These are phyloP conservation scores for Branchellion lobata DNA, from an alignment of 2,888 invertebrate genomes.

Conservation along the genomic window DNA sequence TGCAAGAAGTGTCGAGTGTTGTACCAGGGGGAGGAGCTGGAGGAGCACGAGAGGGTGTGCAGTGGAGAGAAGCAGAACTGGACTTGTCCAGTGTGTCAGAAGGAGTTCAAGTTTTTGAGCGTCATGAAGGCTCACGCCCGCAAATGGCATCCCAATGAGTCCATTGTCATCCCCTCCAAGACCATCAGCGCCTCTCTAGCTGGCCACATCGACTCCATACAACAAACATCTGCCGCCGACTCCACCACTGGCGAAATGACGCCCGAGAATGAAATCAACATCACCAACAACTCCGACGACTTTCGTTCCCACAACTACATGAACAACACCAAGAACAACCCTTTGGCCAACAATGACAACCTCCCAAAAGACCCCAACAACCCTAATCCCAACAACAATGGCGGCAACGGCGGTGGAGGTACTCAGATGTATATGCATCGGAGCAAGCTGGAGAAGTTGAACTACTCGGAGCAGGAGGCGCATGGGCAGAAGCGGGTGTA, in stretches of 20 bases:
- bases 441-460: conserved; percentile 16
- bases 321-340: conserved; percentile 6
- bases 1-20: conserved; percentile 57
- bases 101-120: conserved; percentile 60
- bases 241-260: conserved; percentile 44
- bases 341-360: neutral
- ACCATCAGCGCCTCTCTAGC: conserved; percentile 19
- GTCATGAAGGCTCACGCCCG: conserved; percentile 55
- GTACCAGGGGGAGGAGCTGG: conserved; percentile 52
- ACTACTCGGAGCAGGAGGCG: neutral
- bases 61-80: conserved; percentile 56
- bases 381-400: neutral
- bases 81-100: conserved; percentile 58
- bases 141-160: conserved; percentile 43
- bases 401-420: too few species aligned
- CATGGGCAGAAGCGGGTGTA: conserved; percentile 13
- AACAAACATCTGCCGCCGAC: conserved; percentile 34
- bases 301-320: conserved; percentile 22
- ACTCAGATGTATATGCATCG: neutral
- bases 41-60: conserved; percentile 57
- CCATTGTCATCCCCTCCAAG: conserved; percentile 19
- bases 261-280: conserved; percentile 30
- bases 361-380: neutral
- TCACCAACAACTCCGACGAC: conserved; percentile 9
- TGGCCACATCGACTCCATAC: conserved; percentile 24